Evolutionary conservation across 1,140 invertebrate species (phyloP).

Genomic region (Neocloeon triangulifer): DNA sequence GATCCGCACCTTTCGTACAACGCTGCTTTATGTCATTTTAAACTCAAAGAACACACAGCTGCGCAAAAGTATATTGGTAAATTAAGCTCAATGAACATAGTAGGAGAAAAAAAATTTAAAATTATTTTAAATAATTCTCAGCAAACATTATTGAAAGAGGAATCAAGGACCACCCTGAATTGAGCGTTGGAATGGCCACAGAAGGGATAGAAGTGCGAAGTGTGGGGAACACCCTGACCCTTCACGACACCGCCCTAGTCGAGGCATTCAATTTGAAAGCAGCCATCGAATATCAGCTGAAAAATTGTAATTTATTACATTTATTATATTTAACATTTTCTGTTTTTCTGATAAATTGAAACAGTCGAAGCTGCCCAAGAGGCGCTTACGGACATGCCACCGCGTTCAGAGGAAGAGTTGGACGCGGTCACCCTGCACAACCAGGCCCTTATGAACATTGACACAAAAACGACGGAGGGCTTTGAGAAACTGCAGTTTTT

Average conservation of each 20-base stretch:
- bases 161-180: conserved; percentile 89
- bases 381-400: conserved; percentile 94
- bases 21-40: conserved; percentile 87
- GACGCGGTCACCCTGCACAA: conserved; percentile 97
- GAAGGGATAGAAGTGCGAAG: conserved; percentile 91
- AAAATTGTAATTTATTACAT: conserved; percentile 50
- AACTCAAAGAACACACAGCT: conserved; percentile 77
- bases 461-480: conserved; percentile 68
- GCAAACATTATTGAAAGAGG: conserved; percentile 93
- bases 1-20: conserved; percentile 88
- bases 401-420: conserved; percentile 84
- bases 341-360: conserved; percentile 4
- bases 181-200: conserved; percentile 94
- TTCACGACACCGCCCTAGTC: conserved; percentile 90
- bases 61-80: conserved; percentile 67
- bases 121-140: conserved; percentile 16
- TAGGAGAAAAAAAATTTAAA: background rate
- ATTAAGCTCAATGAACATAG: background rate
- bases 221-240: conserved; percentile 87
- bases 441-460: conserved; percentile 88
- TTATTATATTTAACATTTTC: background rate
- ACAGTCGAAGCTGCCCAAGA: conserved; percentile 72
- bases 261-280: conserved; percentile 98
- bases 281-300: conserved; percentile 92
- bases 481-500: conserved; percentile 96